These are phyloP conservation scores for Andrena flavipes DNA, from an alignment of 2,888 invertebrate species.

Conservation along the genomic window DNA sequence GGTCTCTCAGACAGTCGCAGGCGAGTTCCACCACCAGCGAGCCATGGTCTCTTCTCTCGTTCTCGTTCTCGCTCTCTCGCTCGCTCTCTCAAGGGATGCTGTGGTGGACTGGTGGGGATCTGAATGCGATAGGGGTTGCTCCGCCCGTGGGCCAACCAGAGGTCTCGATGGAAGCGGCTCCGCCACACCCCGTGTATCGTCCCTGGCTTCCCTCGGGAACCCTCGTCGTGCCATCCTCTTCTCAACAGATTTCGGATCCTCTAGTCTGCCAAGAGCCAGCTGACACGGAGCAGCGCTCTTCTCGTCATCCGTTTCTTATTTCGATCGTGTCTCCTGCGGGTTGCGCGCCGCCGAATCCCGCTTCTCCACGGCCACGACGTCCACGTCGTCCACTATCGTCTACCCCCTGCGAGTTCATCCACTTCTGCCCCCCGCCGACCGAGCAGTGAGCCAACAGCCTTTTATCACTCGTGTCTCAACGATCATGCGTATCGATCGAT, in stretches of 20 bases:
- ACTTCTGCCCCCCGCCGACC: not conserved
- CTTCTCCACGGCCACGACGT: not conserved
- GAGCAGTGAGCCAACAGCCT: not conserved
- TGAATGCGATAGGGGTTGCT: constrained; percentile 83
- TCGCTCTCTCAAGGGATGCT: constrained; percentile 78
- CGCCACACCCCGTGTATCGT: constrained; percentile 83
- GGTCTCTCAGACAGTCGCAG: constrained; percentile 49
- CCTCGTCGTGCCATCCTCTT: constrained; percentile 83
- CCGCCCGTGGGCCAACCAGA: constrained; percentile 85
- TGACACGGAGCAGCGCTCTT: constrained; percentile 81
- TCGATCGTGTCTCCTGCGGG: constrained; percentile 26
- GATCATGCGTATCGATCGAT: constrained; percentile 51
- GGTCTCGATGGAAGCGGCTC: constrained; percentile 78
- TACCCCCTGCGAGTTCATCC: constrained; percentile 32
- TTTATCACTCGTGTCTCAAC: not conserved
- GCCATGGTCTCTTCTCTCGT: constrained; percentile 51
- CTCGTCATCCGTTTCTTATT: constrained; percentile 59
- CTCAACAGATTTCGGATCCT: constrained; percentile 82
- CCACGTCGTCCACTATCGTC: too few species aligned
- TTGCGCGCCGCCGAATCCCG: constrained; percentile 33
- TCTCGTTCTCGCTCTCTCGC: constrained; percentile 38
- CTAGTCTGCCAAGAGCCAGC: constrained; percentile 84
- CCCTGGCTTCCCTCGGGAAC: constrained; percentile 78
- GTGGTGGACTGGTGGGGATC: constrained; percentile 69
- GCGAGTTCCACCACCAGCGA: constrained; percentile 54